Evolutionary conservation across 2,888 invertebrate genomes (phyloP).

Genomic region (Patella ulyssiponensis): DNA sequence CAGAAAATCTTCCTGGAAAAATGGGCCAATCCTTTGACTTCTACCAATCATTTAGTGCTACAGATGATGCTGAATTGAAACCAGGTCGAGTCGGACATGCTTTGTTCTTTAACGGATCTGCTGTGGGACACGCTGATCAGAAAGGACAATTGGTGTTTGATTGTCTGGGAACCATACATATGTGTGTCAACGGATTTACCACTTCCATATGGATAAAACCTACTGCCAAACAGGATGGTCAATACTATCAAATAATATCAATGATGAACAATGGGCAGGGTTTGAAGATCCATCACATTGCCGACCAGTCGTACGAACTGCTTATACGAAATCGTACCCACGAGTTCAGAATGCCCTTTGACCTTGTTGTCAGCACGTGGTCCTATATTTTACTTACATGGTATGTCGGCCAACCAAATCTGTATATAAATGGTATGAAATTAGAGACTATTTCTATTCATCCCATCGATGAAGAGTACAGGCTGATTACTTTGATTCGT

Average conservation of each 20-base stretch:
- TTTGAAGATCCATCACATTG: conserved; percentile 6
- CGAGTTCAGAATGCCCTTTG: conserved; percentile 16
- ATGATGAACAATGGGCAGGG: conserved; percentile 17
- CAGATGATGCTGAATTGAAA: background rate
- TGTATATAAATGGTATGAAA: conserved; percentile 13
- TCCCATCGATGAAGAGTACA: background rate
- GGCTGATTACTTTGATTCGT: conserved; percentile 4
- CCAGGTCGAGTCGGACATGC: conserved; percentile 22
- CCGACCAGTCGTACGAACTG: conserved; percentile 13
- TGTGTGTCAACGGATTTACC: conserved; percentile 37
- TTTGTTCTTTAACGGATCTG: background rate
- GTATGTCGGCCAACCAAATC: background rate
- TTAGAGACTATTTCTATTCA: background rate
- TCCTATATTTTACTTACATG: conserved; percentile 17
- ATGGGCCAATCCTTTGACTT: conserved; percentile 20
- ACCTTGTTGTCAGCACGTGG: conserved; percentile 15
- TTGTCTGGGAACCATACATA: conserved; percentile 32
- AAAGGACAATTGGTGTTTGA: conserved; percentile 34
- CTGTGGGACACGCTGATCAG: background rate
- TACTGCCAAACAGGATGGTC: background rate
- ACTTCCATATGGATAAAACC: conserved; percentile 34
- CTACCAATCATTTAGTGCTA: background rate
- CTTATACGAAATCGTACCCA: conserved; percentile 7
- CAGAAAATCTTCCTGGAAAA: background rate
- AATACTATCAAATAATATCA: conserved; percentile 19